Evolutionary conservation across 2,888 invertebrate genomes (phyloP), one percentile per base, ranked within the genome.

Genomic region (Nudaria mundana): DNA sequence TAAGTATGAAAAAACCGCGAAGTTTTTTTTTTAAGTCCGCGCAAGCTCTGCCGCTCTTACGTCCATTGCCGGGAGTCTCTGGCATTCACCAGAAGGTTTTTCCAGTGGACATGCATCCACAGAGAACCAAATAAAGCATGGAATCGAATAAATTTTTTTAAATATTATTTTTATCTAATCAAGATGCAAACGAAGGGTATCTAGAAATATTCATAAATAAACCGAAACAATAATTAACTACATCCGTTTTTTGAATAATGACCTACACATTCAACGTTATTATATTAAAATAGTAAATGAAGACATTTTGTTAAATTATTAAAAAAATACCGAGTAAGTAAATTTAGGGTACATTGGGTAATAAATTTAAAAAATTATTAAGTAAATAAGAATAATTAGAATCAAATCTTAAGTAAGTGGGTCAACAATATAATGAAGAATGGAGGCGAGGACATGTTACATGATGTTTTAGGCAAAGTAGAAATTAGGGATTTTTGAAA

Each of bases 361-460:
- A 56, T 48, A 48, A 11, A 41, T 24, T 48, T 48, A 55, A 48
- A 65, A 42, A 32, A 43, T n/a, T n/a, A 29, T 70, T 70, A 67
- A 49, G 52, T 63, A 63, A 63, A 70, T 55, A 56, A 57, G 52
- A 49, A 57, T n/a, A n/a, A n/a, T 63, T 63, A 62, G 63, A 62
- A 56, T 37, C 43, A 45, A 43, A 66, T 71, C 70, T 65, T 66
- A 61, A 56, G 62, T 64, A 73, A 65, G 63, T 63, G 57, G 65
- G 56, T 45, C 52, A 42, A 37, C 35, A 37, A 43, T 47, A 48
- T 46, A 59, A 49, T 49, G 56, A 41, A 59, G 56, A 59, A 45
- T 35, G 14, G 40, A 33, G 35, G 29, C 70, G 63, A 71, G 70
- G 71, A 63, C 68, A 53, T 44, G 36, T 56, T 50, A 53, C 46